Base-by-base conservation (phyloP, 2,113 vertebrate genomes). In the Hemibagrus wyckioides region DNA sequence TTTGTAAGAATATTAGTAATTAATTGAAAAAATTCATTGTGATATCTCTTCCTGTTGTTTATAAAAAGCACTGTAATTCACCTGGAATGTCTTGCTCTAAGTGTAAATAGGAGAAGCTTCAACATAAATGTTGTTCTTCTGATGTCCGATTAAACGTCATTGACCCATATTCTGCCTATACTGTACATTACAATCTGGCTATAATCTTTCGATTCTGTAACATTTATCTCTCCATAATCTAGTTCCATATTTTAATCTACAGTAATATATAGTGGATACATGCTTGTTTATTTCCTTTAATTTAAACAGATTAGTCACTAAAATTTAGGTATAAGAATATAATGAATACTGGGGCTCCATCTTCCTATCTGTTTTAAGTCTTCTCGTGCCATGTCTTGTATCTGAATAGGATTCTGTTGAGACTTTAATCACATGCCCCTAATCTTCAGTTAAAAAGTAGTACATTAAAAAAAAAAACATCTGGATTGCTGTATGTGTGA, bases 311-410 rank as follows among this genome's bases (percentile, higher is more conserved):
- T n/a, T n/a, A 80, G 85, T 57, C 56, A 85, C 77, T 19, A 7
- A 28, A 44, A 28, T 44, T 90, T 77, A 89, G 75, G 36, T 82
- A 85, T 50, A n/a, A 69, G 77, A 61, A 61, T n/a, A 11, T 61
- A 85, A 75, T 61, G 44, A 71, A 79, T 25, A 59, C 41, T 36
- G 48, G 30, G 41, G n/a, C 71, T 41, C 81, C 82, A 77, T 41
- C 63, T 87, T 80, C 84, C 67, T n/a, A 82, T 85, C 54, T 56
- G 15, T 56, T 56, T 56, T 23, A 59, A 59, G 13, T 6, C 3
- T 30, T 6, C 13, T 65, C 33, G 63, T 67, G n/a, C 14, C 14
- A 13, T 30, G 14, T 61, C 9, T 28, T 28, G 63, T 65, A 65
- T 65, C n/a, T 65, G 13, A 14, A 33, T 67, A 30, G 13, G 10